These are phyloP conservation scores for Lasioglossum zephyrum DNA, from an alignment of 2,888 invertebrate species.

Conservation along the genomic window DNA sequence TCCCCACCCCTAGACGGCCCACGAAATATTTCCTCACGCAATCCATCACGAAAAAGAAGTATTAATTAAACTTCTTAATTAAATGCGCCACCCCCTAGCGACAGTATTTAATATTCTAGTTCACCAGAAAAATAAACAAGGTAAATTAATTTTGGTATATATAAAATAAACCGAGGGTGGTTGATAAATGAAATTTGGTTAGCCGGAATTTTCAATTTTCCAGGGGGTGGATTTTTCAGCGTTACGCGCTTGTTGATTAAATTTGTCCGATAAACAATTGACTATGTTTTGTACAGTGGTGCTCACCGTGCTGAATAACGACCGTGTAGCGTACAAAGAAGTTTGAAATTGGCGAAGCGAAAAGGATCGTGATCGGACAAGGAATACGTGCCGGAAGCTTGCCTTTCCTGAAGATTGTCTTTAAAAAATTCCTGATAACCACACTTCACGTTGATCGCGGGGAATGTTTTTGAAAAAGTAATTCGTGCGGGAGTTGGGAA, in stretches of 20 bases:
- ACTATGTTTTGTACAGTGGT: background rate
- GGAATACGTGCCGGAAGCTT: background rate
- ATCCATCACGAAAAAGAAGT: background rate
- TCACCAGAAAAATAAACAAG: background rate
- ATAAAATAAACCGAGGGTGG: background rate
- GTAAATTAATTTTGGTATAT: background rate
- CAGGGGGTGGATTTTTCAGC: too few species aligned
- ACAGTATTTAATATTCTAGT: background rate
- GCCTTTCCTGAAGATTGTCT: background rate
- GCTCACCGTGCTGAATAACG: background rate
- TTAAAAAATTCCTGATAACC: background rate
- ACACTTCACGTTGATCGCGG: background rate
- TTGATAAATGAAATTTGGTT: background rate
- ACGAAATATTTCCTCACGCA: background rate
- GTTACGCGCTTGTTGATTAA: background rate
- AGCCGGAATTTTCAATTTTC: background rate
- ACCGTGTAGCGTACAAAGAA: background rate
- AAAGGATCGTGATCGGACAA: background rate
- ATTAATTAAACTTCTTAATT: background rate
- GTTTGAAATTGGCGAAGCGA: background rate
- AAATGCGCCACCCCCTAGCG: background rate
- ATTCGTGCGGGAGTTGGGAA: background rate
- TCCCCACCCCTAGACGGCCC: background rate
- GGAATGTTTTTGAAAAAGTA: background rate
- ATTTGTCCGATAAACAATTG: background rate